phyloP scores from a whole-genome alignment of 2,113 vertebrate species.

The Rhea pennata region DNA sequence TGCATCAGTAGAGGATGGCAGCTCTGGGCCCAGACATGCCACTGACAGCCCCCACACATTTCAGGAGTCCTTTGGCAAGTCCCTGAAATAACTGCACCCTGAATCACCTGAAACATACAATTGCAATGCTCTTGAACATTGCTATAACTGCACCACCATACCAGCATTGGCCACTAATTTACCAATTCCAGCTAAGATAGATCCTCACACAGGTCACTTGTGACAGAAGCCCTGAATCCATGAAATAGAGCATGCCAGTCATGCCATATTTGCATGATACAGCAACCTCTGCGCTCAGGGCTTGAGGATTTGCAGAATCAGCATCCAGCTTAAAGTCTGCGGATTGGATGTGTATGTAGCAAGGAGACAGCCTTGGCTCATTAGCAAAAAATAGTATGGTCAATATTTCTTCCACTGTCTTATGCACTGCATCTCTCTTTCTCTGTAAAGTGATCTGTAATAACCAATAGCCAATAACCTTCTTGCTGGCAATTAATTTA shows the following conservation, averaged over 20 bases:
- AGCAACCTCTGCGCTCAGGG: not conserved
- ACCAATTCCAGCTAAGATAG: not conserved
- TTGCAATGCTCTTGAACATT: not conserved
- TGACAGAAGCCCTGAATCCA: not conserved
- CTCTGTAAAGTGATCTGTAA: not conserved
- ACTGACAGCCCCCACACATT: not conserved
- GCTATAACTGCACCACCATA: not conserved
- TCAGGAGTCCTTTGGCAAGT: not conserved
- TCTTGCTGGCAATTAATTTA: not conserved
- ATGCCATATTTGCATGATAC: not conserved
- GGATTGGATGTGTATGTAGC: too few relatives aligned
- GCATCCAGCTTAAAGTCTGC: not conserved
- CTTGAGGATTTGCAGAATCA: not conserved
- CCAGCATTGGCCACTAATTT: not conserved
- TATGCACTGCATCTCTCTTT: not conserved
- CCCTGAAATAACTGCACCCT: not conserved
- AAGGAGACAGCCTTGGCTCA: not conserved
- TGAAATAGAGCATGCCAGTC: rapidly evolving
- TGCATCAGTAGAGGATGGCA: not conserved
- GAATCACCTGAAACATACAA: not conserved
- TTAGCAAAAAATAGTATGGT: not conserved
- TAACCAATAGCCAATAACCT: too few relatives aligned
- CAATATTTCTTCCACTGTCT: not conserved
- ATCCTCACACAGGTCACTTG: not conserved
- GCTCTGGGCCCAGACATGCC: not conserved